Conservation (phyloP, 2,113 vertebrate genomes). For the Polyodon spathula region DNA sequence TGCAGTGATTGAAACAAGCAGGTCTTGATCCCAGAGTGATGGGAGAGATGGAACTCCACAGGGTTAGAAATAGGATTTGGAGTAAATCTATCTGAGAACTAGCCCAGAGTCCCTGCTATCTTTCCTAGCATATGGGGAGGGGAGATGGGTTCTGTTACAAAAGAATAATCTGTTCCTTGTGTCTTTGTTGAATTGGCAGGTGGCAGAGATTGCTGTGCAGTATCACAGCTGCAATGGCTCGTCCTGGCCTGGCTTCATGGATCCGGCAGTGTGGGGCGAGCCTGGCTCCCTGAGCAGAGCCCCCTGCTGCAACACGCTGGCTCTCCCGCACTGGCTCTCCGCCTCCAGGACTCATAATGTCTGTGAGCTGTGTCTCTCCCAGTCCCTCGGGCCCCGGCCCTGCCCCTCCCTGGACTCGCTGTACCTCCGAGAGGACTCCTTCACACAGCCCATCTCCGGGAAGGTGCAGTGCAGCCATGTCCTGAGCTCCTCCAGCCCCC, state of each 20-base stretch:
- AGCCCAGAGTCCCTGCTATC: too few species aligned
- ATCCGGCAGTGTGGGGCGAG: too few species aligned
- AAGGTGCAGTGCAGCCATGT: constrained; percentile 67
- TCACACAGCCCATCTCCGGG: constrained; percentile 41
- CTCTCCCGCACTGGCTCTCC: constrained; percentile 52
- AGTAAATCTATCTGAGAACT: too few species aligned
- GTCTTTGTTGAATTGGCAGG: constrained; percentile 43
- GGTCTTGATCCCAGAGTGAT: too few species aligned
- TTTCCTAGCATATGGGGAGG: too few species aligned
- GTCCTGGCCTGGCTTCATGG: too few species aligned
- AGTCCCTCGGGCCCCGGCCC: constrained; percentile 37
- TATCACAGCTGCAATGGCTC: constrained; percentile 73
- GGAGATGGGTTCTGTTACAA: too few species aligned
- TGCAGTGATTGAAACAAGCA: too few species aligned
- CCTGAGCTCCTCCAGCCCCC: constrained; percentile 70
- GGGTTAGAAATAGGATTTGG: too few species aligned
- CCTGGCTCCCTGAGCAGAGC: too few species aligned
- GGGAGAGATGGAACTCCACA: too few species aligned
- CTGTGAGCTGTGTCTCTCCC: constrained; percentile 77
- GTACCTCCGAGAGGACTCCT: constrained; percentile 64
- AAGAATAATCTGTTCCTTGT: neutral
- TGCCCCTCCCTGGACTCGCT: constrained; percentile 58
- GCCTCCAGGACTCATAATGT: constrained; percentile 55
- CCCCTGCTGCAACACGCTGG: constrained; percentile 75
- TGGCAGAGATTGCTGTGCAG: constrained; percentile 77